These are phyloP conservation scores for Ligdia adustata DNA, from an alignment of 2,888 invertebrate species.

Conservation along the genomic window DNA sequence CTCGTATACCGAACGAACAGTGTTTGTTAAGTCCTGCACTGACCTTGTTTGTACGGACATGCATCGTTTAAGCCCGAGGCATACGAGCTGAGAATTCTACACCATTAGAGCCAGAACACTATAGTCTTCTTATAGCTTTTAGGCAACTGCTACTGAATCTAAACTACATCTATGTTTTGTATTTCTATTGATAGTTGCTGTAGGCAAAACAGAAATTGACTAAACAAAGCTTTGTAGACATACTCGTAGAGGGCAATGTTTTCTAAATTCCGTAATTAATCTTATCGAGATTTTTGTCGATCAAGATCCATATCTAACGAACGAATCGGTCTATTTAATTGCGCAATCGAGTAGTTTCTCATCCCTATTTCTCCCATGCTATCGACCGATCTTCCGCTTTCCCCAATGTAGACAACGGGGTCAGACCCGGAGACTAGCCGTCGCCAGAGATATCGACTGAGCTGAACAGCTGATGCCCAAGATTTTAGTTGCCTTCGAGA, in stretches of 20 bases:
- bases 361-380: conserved; percentile 27
- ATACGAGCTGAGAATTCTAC: not conserved
- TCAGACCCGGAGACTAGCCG: conserved; percentile 73
- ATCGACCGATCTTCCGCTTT: conserved; percentile 31
- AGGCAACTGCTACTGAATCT: too few species aligned
- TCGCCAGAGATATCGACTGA: conserved; percentile 76
- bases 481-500: conserved; percentile 60
- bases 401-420: conserved; percentile 65
- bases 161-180: too few species aligned
- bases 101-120: not conserved
- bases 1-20: not conserved
- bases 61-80: conserved; percentile 4
- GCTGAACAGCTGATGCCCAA: conserved; percentile 72
- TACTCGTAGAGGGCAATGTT: too few species aligned
- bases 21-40: conserved; percentile 12
- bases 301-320: too few species aligned
- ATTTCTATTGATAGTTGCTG: too few species aligned
- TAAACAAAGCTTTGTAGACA: too few species aligned
- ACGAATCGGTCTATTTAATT: conserved; percentile 4
- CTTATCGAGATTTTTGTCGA: too few species aligned
- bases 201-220: too few species aligned
- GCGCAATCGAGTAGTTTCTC: conserved; percentile 13
- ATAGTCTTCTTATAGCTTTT: too few species aligned
- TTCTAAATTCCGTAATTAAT: too few species aligned
- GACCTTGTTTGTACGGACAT: conserved; percentile 14